These are phyloP conservation scores for Drosophila lini DNA, from an alignment of 1,140 invertebrate genomes.

Conservation along the genomic window DNA sequence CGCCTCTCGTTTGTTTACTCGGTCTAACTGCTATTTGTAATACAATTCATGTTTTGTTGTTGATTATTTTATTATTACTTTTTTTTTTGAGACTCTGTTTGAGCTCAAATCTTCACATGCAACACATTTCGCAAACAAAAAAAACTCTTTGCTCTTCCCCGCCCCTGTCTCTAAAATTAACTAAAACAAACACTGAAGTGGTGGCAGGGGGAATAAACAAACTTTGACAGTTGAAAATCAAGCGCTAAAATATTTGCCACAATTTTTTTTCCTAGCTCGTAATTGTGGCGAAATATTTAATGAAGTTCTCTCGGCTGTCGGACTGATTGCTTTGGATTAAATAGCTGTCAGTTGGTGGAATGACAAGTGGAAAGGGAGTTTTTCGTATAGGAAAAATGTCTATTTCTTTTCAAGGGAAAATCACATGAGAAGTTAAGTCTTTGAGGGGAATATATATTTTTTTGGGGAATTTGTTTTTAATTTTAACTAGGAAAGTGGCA, in stretches of 20 bases:
- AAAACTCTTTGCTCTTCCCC: constrained; percentile 2
- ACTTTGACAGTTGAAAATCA: constrained; percentile 72
- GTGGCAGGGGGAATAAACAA: constrained; percentile 29
- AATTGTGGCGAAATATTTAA: constrained; percentile 74
- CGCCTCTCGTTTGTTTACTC: constrained; percentile 63
- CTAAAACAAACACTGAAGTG: constrained; percentile 62
- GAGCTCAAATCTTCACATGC: constrained; percentile 77
- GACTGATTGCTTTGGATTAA: constrained; percentile 48
- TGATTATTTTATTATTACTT: constrained; percentile 78
- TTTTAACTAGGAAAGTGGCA: neutral
- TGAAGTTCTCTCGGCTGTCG: constrained; percentile 67
- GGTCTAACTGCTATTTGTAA: constrained; percentile 79
- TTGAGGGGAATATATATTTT: neutral
- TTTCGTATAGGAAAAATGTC: neutral
- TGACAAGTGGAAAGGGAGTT: constrained; percentile 14
- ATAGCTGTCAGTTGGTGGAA: constrained; percentile 56
- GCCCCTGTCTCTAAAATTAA: constrained; percentile 58
- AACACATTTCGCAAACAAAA: constrained; percentile 38
- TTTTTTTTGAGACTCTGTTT: constrained; percentile 39
- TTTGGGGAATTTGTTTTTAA: neutral
- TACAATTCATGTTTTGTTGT: constrained; percentile 71
- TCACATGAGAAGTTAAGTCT: neutral
- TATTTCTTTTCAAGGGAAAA: neutral
- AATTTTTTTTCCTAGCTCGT: constrained; percentile 27
- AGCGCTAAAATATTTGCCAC: constrained; percentile 57